Percentiles rank a stretch among this genome's conserved stretches.
phyloP scores from a whole-genome alignment of 2,888 invertebrate species.

The Coremacera marginata region DNA sequence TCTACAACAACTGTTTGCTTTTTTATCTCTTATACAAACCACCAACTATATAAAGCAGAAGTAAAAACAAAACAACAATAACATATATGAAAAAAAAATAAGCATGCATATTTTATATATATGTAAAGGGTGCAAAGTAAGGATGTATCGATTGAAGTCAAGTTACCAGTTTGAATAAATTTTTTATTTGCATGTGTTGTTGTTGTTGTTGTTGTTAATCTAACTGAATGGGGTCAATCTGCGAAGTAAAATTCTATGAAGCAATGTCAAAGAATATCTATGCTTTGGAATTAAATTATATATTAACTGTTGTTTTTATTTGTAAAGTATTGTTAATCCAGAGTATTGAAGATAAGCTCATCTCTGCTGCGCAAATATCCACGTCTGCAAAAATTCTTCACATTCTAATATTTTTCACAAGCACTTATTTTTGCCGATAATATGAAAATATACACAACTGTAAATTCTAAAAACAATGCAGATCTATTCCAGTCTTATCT shows the following conservation, averaged over 20 bases:
- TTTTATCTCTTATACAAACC: constrained; percentile 39
- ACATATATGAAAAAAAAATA: not conserved
- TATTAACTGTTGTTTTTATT: too few species aligned
- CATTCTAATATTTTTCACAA: too few species aligned
- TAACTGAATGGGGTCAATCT: constrained; percentile 64
- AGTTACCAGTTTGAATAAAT: constrained; percentile 11
- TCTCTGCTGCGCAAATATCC: too few species aligned
- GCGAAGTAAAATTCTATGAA: constrained; percentile 22
- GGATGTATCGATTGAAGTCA: not conserved
- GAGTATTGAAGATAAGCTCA: too few species aligned
- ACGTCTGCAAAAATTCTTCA: too few species aligned
- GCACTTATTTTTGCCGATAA: too few species aligned
- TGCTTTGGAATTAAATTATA: too few species aligned
- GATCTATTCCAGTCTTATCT: too few species aligned
- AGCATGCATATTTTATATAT: not conserved
- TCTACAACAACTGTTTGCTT: not conserved
- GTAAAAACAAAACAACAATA: constrained; percentile 3
- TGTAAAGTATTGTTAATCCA: too few species aligned
- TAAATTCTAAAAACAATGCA: too few species aligned
- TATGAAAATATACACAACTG: too few species aligned
- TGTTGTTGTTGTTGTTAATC: constrained; percentile 46
- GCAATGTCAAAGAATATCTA: too few species aligned
- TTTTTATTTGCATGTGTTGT: constrained; percentile 22
- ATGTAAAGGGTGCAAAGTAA: not conserved
- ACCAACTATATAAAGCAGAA: constrained; percentile 37